Conservation (phyloP, 2,113 vertebrate genomes). For the Varanus komodoensis region DNA sequence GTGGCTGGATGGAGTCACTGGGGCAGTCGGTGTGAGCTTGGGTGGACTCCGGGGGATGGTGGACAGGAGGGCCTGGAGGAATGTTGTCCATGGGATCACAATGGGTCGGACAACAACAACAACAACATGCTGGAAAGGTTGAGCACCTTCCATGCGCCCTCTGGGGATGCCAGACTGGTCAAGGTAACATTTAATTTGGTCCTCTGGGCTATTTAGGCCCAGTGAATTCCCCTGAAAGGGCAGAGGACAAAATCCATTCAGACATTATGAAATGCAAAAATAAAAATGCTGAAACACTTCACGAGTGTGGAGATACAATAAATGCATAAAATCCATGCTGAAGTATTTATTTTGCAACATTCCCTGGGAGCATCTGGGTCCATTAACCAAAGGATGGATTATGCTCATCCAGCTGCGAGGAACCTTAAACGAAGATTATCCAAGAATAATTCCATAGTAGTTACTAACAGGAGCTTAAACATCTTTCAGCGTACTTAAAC, state of each 20-base stretch:
- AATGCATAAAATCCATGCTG: too few relatives aligned
- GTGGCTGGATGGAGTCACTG: too few relatives aligned
- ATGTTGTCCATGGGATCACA: too few relatives aligned
- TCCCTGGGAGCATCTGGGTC: slow-evolving; percentile 8
- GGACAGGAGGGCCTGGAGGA: too few relatives aligned
- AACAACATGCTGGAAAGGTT: background rate
- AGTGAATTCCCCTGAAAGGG: background rate
- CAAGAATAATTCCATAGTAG: slow-evolving; percentile 44
- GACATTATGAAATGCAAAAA: background rate
- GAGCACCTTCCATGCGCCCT: background rate
- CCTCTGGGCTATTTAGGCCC: too few relatives aligned
- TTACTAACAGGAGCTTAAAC: slow-evolving; percentile 42
- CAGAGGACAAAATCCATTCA: background rate
- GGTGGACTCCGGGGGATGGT: too few relatives aligned
- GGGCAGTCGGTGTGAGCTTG: too few relatives aligned
- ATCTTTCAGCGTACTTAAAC: slow-evolving; percentile 34
- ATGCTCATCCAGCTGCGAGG: slow-evolving; percentile 10
- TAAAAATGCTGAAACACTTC: background rate
- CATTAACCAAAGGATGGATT: slow-evolving; percentile 30
- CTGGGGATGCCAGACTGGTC: background rate
- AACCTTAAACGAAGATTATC: slow-evolving; percentile 33
- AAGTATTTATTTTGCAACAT: slow-evolving; percentile 3
- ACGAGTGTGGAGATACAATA: background rate
- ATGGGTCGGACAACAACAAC: too few relatives aligned
- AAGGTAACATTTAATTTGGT: background rate